Base-by-base conservation (phyloP, 2,113 vertebrate species). In the Aldabrachelys gigantea region DNA sequence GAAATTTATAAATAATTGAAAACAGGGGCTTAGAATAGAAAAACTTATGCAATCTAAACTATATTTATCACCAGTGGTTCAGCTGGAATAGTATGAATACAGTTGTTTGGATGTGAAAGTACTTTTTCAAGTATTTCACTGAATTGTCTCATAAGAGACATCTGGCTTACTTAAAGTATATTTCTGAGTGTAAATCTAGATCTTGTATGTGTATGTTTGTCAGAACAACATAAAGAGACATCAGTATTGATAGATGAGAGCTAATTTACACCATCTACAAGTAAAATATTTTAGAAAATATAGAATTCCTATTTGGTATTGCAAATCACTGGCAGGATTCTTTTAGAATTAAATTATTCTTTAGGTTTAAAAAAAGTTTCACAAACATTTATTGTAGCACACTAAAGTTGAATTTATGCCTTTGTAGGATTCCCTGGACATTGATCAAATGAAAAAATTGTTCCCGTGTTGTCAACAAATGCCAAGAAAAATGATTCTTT, bases 401-500 rank as follows among this genome's bases (percentile, higher is more conserved):
- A 95, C 95, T 94, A 96, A 93, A 90, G 65, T 38, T 82, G 82
- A 89, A 97, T 97, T 97, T 97, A 97, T 85, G 81, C 24, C 95
- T 95, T 95, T 95, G 89, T 65, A 93, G 92, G 96, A 96, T 95
- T 97, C 96, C 96, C 89, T 85, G 80, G 96, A 96, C 96, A 97
- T 47, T 95, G 76, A 93, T 87, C 95, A 88, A 93, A 87, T 97
- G 95, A 97, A 97, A 72, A 97, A 97, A 97, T 95, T 17, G 87
- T 86, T 95, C 95, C 96, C 95, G 87, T 9, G 96, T 97, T 96
- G 94, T 97, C 92, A 95, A 97, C 96, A 97, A 97, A 97, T 94
- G 95, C 93, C 90, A 96, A 97, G 96, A 97, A 96, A 97, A 97
- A 97, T 59, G 83, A 91, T 93, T 93, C 91, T 95, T 96, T 95